These are phyloP conservation scores for Ypsolopha sequella DNA, from an alignment of 2,888 invertebrate genomes.

Conservation along the genomic window DNA sequence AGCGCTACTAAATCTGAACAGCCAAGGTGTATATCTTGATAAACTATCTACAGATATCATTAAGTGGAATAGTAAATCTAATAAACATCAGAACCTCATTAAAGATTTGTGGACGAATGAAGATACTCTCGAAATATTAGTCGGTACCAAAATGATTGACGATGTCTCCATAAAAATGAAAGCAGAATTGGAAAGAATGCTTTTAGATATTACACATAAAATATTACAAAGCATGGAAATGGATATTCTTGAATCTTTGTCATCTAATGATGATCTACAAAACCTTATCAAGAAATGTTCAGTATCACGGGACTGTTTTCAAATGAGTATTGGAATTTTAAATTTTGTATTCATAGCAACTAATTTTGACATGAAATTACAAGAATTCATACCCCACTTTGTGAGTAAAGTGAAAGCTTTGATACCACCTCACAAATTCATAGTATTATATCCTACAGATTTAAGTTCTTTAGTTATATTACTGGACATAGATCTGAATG, in stretches of 20 bases:
- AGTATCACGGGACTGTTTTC: conserved; percentile 40
- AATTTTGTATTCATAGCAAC: conserved; percentile 39
- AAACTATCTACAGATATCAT: conserved; percentile 29
- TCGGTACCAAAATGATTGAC: conserved; percentile 15
- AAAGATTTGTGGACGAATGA: conserved; percentile 34
- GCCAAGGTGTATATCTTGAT: conserved; percentile 19
- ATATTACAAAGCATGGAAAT: conserved; percentile 19
- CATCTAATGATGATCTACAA: conserved; percentile 15
- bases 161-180: conserved; percentile 42
- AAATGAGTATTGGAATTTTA: conserved; percentile 38
- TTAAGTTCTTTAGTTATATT: conserved; percentile 30
- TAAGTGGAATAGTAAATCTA: conserved; percentile 24
- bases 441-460: conserved; percentile 33
- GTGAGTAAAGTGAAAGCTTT: conserved; percentile 25
- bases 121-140: conserved; percentile 5
- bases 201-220: conserved; percentile 24
- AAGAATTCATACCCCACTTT: conserved; percentile 31
- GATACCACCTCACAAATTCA: conserved; percentile 17
- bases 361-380: conserved; percentile 30
- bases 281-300: conserved; percentile 29
- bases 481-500: conserved; percentile 33
- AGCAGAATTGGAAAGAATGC: conserved; percentile 33
- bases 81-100: conserved; percentile 23
- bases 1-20: conserved; percentile 43
- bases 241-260: conserved; percentile 20